A percentile compares a stretch with the other conserved stretches of the same genome.
Evolutionary conservation across 2,888 invertebrate genomes (phyloP).

Genomic region (Alloscopus bannaensis): DNA sequence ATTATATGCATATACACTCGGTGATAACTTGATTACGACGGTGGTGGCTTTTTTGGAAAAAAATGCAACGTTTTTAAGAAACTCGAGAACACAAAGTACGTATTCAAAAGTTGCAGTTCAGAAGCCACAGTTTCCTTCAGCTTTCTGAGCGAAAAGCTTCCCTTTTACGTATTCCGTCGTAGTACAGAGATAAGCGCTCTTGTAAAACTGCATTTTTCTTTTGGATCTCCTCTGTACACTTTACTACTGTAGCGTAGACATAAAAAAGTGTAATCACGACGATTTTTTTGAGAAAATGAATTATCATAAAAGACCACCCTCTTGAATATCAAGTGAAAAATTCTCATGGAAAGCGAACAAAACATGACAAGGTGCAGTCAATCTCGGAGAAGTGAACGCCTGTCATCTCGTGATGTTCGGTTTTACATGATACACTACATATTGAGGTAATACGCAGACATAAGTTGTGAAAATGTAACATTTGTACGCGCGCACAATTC

Average conservation of each 20-base stretch:
- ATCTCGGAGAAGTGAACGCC: constrained; percentile 6
- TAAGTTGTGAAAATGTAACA: neutral
- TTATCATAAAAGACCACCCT: constrained; percentile 40
- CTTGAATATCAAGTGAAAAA: constrained; percentile 6
- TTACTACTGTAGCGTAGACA: neutral
- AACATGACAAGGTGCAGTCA: constrained; percentile 35
- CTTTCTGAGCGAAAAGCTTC: too few relatives aligned
- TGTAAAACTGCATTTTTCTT: too few relatives aligned
- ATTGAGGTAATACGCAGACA: neutral
- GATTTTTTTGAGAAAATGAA: constrained; percentile 3
- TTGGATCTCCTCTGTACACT: too few relatives aligned
- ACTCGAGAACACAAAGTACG: too few relatives aligned
- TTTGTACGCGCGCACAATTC: neutral
- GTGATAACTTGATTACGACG: constrained; percentile 14
- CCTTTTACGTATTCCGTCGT: too few relatives aligned
- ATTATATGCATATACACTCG: neutral
- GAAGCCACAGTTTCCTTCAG: too few relatives aligned
- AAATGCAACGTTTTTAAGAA: constrained; percentile 6
- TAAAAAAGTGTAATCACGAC: constrained; percentile 19
- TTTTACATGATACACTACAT: neutral
- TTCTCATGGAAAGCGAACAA: constrained; percentile 17
- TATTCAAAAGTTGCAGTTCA: too few relatives aligned
- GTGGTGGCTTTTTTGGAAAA: constrained; percentile 3
- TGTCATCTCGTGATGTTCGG: constrained; percentile 15
- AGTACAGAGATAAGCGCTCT: too few relatives aligned